Conservation (phyloP, 2,888 invertebrate species). For the Trilocha varians region DNA sequence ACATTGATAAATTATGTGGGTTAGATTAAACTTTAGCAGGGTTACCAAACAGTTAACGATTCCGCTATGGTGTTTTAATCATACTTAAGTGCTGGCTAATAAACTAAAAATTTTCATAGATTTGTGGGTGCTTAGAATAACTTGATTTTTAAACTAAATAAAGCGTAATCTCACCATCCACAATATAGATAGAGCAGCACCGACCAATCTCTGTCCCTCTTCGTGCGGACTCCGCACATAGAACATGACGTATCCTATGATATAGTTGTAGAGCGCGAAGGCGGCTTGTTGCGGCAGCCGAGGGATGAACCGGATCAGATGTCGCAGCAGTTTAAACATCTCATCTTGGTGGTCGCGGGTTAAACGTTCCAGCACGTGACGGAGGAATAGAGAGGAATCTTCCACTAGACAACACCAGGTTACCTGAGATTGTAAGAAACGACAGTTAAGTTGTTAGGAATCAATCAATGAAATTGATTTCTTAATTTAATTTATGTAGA, state of each 20-base stretch:
- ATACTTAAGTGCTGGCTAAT: too few species aligned
- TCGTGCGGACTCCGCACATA: conserved; percentile 97
- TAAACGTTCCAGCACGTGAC: conserved; percentile 95
- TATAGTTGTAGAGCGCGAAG: conserved; percentile 97
- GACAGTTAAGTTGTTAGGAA: background rate
- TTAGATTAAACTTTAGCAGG: too few species aligned
- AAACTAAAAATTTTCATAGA: too few species aligned
- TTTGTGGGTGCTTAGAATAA: too few species aligned
- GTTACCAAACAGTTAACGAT: too few species aligned
- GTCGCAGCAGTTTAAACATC: conserved; percentile 93
- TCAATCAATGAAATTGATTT: background rate
- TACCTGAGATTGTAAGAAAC: conserved; percentile 70
- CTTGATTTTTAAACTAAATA: too few species aligned
- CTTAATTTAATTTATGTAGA: too few species aligned
- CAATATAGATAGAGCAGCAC: conserved; percentile 93
- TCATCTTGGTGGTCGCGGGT: conserved; percentile 95
- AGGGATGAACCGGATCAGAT: conserved; percentile 93
- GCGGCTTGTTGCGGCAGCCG: conserved; percentile 97
- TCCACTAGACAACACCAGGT: conserved; percentile 99
- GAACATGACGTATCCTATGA: conserved; percentile 99
- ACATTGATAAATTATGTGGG: too few species aligned
- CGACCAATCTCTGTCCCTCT: conserved; percentile 94
- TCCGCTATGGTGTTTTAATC: too few species aligned
- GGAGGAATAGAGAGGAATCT: conserved; percentile 95
- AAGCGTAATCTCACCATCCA: conserved; percentile 86